Evolutionary conservation across 2,888 invertebrate genomes (phyloP), one percentile per base, ranked within the genome.

Genomic region (Amphimallon solstitiale): DNA sequence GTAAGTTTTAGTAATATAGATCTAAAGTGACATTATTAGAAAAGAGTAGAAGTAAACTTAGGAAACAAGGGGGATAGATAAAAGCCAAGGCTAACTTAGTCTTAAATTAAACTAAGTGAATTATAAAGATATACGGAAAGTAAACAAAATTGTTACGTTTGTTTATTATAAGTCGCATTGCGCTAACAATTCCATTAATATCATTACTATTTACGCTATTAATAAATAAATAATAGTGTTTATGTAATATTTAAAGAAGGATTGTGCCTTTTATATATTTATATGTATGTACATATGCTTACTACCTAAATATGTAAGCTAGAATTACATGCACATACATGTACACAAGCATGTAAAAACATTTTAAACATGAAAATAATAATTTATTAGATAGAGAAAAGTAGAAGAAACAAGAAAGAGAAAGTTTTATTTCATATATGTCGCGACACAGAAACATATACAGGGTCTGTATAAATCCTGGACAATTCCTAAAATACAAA

Each of bases 41-140:
- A n/a, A 46, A 19, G 21, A 15, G 21, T 19, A 46, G 10, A 46
- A n/a, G 12, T 38, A 10, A 48, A 17, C n/a, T 23, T 23, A 23
- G 23, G 23, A 23, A 23, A 23, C 23, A 23, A 54, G 40, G 54
- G 52, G 54, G 54, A 54, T 54, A 54, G 54, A 56, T 56, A 56
- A 56, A 56, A 17, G n/a, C 54, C 54, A 56, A 56, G 54, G 54
- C 40, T 56, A 40, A 38, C 38, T 9, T 14, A 40, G 54, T 40
- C 38, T 56, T 56, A 56, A 43, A 56, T 56, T 56, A 43, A 56
- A 56, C 54, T 56, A 56, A 21, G 54, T 56, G 54, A 56, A 56
- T 56, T 56, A 56, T 56, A 56, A 56, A 56, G 54, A 56, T 56
- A 56, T 40, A 40, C 35, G 38, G 54, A 38, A 38, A 54, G 54